phyloP scores from a whole-genome alignment of 2,113 vertebrate genomes.

The Crotophaga sulcirostris region DNA sequence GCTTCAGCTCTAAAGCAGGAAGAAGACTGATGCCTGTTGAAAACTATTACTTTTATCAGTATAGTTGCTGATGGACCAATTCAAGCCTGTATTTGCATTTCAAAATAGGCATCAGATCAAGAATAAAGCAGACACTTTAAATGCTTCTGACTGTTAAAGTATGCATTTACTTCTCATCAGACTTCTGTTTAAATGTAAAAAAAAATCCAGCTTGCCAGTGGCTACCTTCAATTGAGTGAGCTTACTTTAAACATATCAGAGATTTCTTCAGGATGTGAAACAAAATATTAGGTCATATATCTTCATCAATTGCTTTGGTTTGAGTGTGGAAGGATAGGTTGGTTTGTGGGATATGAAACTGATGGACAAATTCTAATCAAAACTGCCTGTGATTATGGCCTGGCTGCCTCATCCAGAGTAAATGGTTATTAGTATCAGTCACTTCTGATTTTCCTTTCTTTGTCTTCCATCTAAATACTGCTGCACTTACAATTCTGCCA shows the following conservation, averaged over 20 bases:
- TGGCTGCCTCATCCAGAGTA: neutral
- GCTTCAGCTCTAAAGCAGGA: neutral
- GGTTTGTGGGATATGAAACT: neutral
- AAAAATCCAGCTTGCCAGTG: neutral
- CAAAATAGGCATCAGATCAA: neutral
- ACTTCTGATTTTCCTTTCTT: neutral
- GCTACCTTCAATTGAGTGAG: neutral
- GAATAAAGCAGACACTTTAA: neutral
- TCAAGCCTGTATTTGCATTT: neutral
- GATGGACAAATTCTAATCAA: neutral
- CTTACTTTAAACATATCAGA: neutral
- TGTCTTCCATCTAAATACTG: neutral
- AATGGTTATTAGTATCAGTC: neutral
- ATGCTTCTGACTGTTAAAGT: neutral
- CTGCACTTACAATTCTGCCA: neutral
- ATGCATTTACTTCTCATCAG: neutral
- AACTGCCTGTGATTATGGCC: neutral
- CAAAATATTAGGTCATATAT: neutral
- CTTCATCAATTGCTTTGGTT: neutral
- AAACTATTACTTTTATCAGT: neutral
- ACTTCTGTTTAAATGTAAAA: neutral
- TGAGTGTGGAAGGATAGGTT: neutral
- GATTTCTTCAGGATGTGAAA: neutral
- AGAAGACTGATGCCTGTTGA: neutral
- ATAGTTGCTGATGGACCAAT: neutral